These are phyloP conservation scores for Stegastes partitus DNA, from an alignment of 2,113 vertebrate species.

Conservation along the genomic window DNA sequence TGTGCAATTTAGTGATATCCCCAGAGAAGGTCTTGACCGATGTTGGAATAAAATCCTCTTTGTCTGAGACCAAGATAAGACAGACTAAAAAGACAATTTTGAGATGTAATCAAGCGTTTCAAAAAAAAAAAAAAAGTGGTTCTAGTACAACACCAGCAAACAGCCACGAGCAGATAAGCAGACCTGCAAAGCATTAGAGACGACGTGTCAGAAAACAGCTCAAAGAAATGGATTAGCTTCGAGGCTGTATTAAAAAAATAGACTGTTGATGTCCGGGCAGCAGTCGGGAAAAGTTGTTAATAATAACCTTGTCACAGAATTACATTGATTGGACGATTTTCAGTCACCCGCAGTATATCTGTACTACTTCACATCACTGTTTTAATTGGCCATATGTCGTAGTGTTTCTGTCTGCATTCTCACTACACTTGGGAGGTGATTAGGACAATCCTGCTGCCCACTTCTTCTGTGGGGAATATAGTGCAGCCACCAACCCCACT, in stretches of 20 bases:
- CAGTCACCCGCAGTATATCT: constrained; percentile 29
- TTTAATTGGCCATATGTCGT: constrained; percentile 80
- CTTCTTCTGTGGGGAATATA: constrained; percentile 60
- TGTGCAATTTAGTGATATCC: too few relatives aligned
- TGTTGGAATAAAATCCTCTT: too few relatives aligned
- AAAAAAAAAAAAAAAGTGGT: too few relatives aligned
- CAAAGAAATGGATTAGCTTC: neutral
- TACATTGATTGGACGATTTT: constrained; percentile 32
- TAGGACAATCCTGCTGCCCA: constrained; percentile 66
- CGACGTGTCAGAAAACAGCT: neutral
- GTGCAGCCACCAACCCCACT: constrained; percentile 36
- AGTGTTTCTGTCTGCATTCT: constrained; percentile 51
- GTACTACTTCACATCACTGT: constrained; percentile 42
- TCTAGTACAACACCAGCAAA: neutral
- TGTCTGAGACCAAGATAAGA: too few relatives aligned
- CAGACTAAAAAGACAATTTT: too few relatives aligned
- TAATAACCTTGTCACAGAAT: constrained; percentile 15
- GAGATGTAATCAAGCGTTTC: too few relatives aligned
- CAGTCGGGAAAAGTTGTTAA: neutral
- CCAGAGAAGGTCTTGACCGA: too few relatives aligned
- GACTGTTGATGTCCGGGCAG: neutral
- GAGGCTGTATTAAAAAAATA: neutral
- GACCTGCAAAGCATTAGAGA: neutral
- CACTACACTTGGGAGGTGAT: constrained; percentile 74
- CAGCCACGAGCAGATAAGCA: constrained; percentile 5